Evolutionary conservation across 2,888 invertebrate genomes (phyloP).

Genomic region (Luperina testacea): DNA sequence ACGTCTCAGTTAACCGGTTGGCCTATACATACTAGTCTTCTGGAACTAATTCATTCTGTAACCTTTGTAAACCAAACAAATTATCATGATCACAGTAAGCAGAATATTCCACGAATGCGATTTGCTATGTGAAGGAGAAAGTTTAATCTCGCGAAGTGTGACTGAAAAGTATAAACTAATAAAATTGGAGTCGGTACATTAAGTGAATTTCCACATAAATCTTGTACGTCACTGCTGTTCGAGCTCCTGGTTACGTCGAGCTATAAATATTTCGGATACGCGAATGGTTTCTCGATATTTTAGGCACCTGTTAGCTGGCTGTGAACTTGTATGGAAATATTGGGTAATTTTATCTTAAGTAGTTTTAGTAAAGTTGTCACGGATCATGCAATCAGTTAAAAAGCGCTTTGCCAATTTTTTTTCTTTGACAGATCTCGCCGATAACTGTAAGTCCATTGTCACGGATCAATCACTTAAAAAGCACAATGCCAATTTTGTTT

Average conservation of each 20-base stretch:
- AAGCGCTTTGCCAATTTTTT: no score
- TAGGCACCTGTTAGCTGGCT: background rate
- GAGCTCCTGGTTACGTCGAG: conserved; percentile 34
- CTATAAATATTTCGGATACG: conserved; percentile 36
- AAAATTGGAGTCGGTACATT: conserved; percentile 75
- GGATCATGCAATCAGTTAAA: background rate
- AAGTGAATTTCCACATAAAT: conserved; percentile 82
- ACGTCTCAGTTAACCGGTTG: no score
- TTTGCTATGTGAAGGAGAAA: conserved; percentile 38
- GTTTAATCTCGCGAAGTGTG: conserved; percentile 67
- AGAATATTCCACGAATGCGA: conserved; percentile 37
- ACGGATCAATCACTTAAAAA: background rate
- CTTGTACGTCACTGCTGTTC: conserved; percentile 73
- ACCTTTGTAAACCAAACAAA: background rate
- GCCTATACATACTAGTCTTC: background rate
- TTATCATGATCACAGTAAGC: conserved; percentile 2
- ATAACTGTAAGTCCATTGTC: background rate
- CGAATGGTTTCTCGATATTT: background rate
- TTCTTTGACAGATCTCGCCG: no score
- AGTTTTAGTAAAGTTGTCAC: background rate
- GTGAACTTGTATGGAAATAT: background rate
- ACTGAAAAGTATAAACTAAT: conserved; percentile 77
- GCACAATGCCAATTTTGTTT: no score
- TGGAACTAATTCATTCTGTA: background rate
- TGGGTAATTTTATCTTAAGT: background rate